Base-by-base conservation (phyloP, 2,797 vertebrate genomes). In the Novumbra hubbsi region DNA sequence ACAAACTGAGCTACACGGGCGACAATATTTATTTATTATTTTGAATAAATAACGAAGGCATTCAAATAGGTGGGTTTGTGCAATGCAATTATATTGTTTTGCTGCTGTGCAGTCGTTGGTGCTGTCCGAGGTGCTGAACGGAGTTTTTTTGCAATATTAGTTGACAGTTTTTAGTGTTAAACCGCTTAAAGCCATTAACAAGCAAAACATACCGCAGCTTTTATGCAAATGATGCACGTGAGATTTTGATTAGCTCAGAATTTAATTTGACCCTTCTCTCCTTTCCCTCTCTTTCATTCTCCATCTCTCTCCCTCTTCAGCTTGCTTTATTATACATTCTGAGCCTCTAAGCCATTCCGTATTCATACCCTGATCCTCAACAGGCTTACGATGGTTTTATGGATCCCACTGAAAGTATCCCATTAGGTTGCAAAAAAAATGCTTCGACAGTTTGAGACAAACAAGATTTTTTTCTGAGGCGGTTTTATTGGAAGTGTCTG, bases 331-430 rank as follows among this genome's bases (percentile, higher is more conserved):
- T 21, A 55, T 55, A 55, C 19, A 55, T 55, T 19, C 52, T n/a
- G 52, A 55, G 6, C n/a, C 52, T n/a, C 52, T 8, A 62, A 85
- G 84, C 81, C 79, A 81, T 78, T 38, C 74, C 74, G 63, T 76
- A 81, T 30, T 72, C 74, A 70, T 76, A 80, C 76, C 74, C 78
- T 77, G 55, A 80, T 83, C 76, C 72, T 78, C 79, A 60, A 72
- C 76, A 78, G 78, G 80, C 81, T 85, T 81, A 81, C 63, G 45
- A 60, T 78, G 71, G 76, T 75, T 70, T 71, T 77, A 48, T 76
- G 19, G 62, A 64, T 64, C 24, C 15, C 28, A 6, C 62, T 30
- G 62, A 64, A 64, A 14, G 24, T 32, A 64, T 1, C 24, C 15
- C 28, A 64, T 64, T 64, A 64, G 6, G 21, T 60, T 14, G 55